These are phyloP conservation scores for Ophion slaviceki DNA, from an alignment of 2,888 invertebrate genomes.

Conservation along the genomic window DNA sequence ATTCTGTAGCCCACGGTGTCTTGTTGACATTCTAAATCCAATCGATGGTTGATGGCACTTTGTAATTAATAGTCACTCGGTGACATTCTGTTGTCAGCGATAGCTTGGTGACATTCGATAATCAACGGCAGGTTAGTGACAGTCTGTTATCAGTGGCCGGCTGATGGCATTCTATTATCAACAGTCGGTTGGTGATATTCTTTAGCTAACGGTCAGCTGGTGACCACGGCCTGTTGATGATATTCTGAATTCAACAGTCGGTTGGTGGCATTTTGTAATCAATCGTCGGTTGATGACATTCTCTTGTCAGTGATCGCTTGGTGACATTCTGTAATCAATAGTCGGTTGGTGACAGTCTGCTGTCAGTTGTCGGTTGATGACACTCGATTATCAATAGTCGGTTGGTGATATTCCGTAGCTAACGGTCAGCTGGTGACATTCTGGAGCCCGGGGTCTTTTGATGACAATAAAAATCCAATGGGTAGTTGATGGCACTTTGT, in stretches of 20 bases:
- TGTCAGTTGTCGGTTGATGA: too few species aligned
- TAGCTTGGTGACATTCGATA: background rate
- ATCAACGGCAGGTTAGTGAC: background rate
- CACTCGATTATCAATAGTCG: background rate
- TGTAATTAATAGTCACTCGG: background rate
- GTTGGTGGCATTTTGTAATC: background rate
- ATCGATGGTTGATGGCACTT: too few species aligned
- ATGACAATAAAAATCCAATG: background rate
- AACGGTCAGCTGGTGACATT: background rate
- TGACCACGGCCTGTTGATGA: background rate
- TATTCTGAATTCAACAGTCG: background rate
- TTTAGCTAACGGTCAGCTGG: background rate
- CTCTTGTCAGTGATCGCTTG: background rate
- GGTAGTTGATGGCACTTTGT: background rate
- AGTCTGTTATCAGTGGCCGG: background rate
- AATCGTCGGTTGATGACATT: background rate
- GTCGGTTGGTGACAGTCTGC: background rate
- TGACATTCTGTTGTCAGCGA: too few species aligned
- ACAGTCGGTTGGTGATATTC: background rate
- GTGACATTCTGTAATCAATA: background rate
- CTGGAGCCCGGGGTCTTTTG: background rate
- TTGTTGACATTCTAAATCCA: background rate
- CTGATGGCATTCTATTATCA: background rate
- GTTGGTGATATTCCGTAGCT: background rate
- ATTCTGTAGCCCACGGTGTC: too few species aligned